Evolutionary conservation across 2,888 invertebrate species (phyloP).

Genomic region (Trilocha varians): DNA sequence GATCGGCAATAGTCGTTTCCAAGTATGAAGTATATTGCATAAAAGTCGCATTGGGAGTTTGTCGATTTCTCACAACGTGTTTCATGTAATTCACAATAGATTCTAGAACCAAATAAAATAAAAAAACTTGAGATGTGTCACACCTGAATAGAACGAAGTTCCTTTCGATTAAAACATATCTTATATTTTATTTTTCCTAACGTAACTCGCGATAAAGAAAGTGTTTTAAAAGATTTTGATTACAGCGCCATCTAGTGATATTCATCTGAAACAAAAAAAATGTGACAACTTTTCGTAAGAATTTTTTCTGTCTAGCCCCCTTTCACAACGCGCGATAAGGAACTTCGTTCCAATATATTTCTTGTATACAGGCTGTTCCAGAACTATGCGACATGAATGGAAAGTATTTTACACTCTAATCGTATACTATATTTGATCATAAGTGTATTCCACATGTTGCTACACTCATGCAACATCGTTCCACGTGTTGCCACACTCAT

Average conservation of each 20-base stretch:
- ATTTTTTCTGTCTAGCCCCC: too few relatives aligned
- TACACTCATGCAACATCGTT: not conserved
- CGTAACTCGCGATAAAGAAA: too few relatives aligned
- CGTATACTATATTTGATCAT: not conserved
- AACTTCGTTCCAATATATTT: not conserved
- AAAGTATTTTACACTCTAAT: not conserved
- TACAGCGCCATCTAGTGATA: too few relatives aligned
- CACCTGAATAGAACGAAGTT: not conserved
- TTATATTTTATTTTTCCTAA: not conserved
- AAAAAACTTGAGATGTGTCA: not conserved
- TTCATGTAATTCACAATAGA: not conserved
- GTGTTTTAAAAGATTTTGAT: too few relatives aligned
- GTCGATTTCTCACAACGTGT: not conserved
- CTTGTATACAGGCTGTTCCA: not conserved
- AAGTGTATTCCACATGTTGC: too few relatives aligned
- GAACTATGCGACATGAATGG: too few relatives aligned
- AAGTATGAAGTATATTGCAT: too few relatives aligned
- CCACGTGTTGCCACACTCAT: not conserved
- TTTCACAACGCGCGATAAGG: not conserved
- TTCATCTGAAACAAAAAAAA: too few relatives aligned
- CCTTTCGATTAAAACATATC: not conserved
- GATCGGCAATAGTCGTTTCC: too few relatives aligned
- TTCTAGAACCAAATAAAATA: not conserved
- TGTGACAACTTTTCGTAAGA: not conserved
- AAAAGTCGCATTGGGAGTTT: not conserved